A percentile compares a stretch with the other conserved stretches of the same genome.
Conservation (phyloP, 37 sponge, comb jelly and placozoan genomes). For the Bolinopsis microptera region DNA sequence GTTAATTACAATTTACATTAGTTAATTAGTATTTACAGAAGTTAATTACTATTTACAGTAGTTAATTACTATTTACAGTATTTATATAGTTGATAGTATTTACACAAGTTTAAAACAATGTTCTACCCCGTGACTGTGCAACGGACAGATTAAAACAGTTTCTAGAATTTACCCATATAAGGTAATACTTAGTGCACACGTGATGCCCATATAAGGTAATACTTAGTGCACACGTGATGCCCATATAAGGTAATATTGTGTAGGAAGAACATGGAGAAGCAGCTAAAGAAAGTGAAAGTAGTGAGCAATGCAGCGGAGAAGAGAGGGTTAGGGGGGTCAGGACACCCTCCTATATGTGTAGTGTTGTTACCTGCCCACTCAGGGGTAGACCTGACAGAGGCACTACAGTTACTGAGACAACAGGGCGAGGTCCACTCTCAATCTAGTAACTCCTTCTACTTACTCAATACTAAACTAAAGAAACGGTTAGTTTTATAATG, state of each 20-base stretch:
- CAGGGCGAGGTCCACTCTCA: not conserved
- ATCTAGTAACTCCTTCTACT: not conserved
- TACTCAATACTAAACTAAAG: not conserved
- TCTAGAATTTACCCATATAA: too few relatives aligned
- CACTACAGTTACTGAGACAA: not conserved
- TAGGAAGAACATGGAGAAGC: conserved; percentile 1
- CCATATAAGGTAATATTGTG: too few relatives aligned
- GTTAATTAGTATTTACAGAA: not conserved
- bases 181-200: too few relatives aligned
- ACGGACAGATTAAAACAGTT: too few relatives aligned
- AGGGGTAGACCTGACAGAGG: not conserved
- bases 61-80: too few relatives aligned
- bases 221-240: too few relatives aligned
- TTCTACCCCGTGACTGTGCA: too few relatives aligned
- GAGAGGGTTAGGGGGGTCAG: not conserved
- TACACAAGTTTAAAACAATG: too few relatives aligned
- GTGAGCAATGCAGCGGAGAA: not conserved
- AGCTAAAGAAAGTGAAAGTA: not conserved
- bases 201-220: too few relatives aligned
- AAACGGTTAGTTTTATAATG: conserved; percentile 30
- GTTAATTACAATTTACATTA: not conserved
- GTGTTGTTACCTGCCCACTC: not conserved
- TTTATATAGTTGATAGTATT: too few relatives aligned
- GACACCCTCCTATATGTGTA: not conserved
- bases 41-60: too few relatives aligned